These are phyloP conservation scores for Siderastrea radians DNA, from an alignment of 92 coral and sea anemone genomes.

Conservation along the genomic window DNA sequence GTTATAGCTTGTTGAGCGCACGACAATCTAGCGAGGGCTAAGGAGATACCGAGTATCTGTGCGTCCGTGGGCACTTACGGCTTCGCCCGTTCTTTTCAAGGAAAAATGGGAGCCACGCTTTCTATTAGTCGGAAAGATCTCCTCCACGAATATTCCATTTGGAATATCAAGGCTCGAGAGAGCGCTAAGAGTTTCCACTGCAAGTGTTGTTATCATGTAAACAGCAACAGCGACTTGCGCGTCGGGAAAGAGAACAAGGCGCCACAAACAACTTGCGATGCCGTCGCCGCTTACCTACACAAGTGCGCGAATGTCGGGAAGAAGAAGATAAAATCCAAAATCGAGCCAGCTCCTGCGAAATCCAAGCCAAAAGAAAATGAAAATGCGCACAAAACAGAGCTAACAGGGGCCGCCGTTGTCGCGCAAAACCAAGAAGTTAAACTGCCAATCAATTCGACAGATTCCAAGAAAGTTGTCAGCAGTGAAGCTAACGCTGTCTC, in stretches of 20 bases:
- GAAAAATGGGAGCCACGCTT: conserved; percentile 91
- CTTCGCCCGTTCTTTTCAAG: conserved; percentile 26
- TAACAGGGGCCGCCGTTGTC: background rate
- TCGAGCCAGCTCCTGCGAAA: conserved; percentile 85
- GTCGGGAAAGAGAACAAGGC: conserved; percentile 85
- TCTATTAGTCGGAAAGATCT: conserved; percentile 88
- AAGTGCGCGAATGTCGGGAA: conserved; percentile 97
- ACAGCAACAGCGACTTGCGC: conserved; percentile 51
- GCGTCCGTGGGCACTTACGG: conserved; percentile 6
- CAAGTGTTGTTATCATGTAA: conserved; percentile 86
- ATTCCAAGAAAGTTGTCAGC: conserved; percentile 47
- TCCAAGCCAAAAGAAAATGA: conserved; percentile 63
- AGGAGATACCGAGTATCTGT: conserved; percentile 43
- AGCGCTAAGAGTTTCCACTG: conserved; percentile 80
- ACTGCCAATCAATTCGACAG: conserved; percentile 58
- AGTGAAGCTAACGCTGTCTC: conserved; percentile 11
- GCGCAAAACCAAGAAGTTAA: conserved; percentile 49
- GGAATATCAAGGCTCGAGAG: conserved; percentile 88
- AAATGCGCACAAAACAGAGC: conserved; percentile 38
- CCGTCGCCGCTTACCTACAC: conserved; percentile 94
- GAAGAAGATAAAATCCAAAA: conserved; percentile 88
- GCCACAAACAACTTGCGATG: conserved; percentile 83
- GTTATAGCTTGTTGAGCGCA: conserved; percentile 74
- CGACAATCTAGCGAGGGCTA: conserved; percentile 40
- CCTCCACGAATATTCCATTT: conserved; percentile 85